Percentiles rank a stretch among this genome's conserved stretches.
These are phyloP conservation scores for Drosophila gunungcola DNA, from an alignment of 1,140 invertebrate species.

Conservation along the genomic window DNA sequence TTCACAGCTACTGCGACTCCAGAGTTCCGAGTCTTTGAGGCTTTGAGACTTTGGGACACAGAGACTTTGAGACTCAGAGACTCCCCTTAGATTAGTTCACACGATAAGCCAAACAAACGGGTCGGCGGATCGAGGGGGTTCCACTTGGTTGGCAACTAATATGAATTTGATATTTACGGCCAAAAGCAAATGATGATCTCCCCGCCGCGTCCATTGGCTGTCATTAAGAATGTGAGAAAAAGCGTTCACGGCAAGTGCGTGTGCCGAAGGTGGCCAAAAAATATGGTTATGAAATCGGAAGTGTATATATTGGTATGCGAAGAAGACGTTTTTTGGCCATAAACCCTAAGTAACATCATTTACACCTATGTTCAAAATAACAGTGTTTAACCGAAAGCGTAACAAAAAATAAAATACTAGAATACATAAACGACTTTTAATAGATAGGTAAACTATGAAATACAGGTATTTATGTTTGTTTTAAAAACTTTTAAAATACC, in stretches of 20 bases:
- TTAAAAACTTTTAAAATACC: no score
- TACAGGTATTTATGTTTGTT: no score
- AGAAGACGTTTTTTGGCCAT: no score
- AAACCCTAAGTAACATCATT: neutral
- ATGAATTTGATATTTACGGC: conserved; percentile 64
- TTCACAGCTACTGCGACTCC: conserved; percentile 58
- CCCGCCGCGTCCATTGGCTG: conserved; percentile 25
- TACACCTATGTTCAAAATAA: neutral
- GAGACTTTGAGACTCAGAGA: conserved; percentile 13
- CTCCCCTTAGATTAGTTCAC: conserved; percentile 72
- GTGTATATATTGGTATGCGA: neutral
- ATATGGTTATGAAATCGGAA: neutral
- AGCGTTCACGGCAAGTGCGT: conserved; percentile 19
- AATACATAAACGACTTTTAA: no score
- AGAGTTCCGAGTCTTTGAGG: neutral
- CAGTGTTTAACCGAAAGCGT: neutral
- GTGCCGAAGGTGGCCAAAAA: conserved; percentile 3
- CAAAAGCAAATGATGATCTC: conserved; percentile 50
- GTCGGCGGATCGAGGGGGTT: conserved; percentile 43
- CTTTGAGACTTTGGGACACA: conserved; percentile 22
- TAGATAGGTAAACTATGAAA: no score
- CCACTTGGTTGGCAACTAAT: conserved; percentile 68
- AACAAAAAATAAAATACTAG: no score
- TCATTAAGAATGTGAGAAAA: conserved; percentile 50
- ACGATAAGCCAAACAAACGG: conserved; percentile 72